These are phyloP conservation scores for Caenorhabditis sp. DNA, from an alignment of 2,888 invertebrate genomes.

Conservation along the genomic window DNA sequence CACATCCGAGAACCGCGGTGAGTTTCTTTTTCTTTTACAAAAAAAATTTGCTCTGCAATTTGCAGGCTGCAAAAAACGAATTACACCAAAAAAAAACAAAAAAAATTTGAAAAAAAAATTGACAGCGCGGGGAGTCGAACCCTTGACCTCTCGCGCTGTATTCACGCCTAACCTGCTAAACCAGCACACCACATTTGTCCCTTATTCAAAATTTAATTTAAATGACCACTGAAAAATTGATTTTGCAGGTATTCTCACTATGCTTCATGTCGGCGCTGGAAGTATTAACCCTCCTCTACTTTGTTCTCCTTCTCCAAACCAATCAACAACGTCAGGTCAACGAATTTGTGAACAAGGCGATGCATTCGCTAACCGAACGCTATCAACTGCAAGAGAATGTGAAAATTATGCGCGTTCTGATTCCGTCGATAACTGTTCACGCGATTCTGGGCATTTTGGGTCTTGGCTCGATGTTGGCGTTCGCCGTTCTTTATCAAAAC, in stretches of 20 bases:
- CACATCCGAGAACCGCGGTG: conserved; percentile 53
- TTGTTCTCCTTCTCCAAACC: conserved; percentile 41
- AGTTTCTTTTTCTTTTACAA: not conserved
- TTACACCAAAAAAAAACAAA: too few species aligned
- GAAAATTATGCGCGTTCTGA: conserved; percentile 50
- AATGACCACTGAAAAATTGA: not conserved
- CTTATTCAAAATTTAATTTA: too few species aligned
- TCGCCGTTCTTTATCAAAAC: conserved; percentile 33
- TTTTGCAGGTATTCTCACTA: conserved; percentile 22
- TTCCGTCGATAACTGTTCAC: conserved; percentile 53
- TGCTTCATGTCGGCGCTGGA: conserved; percentile 49
- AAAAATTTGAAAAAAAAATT: too few species aligned
- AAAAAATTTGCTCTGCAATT: not conserved
- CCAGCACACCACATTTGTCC: too few species aligned
- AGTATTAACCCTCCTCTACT: conserved; percentile 40
- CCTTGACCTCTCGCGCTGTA: too few species aligned
- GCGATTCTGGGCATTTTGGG: conserved; percentile 45
- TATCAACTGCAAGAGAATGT: conserved; percentile 57
- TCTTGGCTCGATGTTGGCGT: conserved; percentile 42
- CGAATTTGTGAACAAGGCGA: conserved; percentile 56
- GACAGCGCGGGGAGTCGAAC: too few species aligned
- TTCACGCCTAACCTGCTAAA: too few species aligned
- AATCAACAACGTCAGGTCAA: conserved; percentile 46
- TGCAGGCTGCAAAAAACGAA: not conserved
- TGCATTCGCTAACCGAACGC: conserved; percentile 51